Conservation (phyloP, 2,113 vertebrate species). For the Mellivora capensis region DNA sequence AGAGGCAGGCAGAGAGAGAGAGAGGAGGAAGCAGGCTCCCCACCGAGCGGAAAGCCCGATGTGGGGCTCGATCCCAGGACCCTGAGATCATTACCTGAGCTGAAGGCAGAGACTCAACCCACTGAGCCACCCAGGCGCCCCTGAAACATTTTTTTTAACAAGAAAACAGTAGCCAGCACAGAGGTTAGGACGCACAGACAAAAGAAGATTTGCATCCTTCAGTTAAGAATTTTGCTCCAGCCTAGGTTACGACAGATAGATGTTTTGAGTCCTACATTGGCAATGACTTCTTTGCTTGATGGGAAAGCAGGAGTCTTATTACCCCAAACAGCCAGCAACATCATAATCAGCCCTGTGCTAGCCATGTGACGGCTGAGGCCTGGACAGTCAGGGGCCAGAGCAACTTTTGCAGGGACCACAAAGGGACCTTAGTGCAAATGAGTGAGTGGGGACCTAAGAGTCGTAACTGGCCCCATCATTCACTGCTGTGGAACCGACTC, state of each 20-base stretch:
- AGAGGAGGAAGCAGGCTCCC: too few relatives aligned
- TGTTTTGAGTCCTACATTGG: not conserved
- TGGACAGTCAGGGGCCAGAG: not conserved
- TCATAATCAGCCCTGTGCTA: not conserved
- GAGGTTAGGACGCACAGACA: not conserved
- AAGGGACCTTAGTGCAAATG: not conserved
- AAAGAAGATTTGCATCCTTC: not conserved
- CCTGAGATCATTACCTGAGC: too few relatives aligned
- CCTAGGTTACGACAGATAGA: not conserved
- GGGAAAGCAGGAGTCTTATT: not conserved
- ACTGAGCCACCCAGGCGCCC: too few relatives aligned
- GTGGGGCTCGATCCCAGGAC: too few relatives aligned
- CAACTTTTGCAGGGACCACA: not conserved
- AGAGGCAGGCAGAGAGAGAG: too few relatives aligned
- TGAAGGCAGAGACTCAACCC: too few relatives aligned
- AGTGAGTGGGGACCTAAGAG: not conserved
- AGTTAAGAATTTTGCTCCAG: not conserved
- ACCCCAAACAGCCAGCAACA: not conserved
- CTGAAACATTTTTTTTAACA: not conserved
- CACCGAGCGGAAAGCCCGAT: too few relatives aligned
- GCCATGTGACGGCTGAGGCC: not conserved
- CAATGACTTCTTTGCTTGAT: not conserved
- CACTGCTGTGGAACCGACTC: not conserved
- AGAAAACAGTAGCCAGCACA: not conserved
- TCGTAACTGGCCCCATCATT: accelerated